phyloP scores from a whole-genome alignment of 2,888 invertebrate genomes.

The Agriopis aurantiaria region DNA sequence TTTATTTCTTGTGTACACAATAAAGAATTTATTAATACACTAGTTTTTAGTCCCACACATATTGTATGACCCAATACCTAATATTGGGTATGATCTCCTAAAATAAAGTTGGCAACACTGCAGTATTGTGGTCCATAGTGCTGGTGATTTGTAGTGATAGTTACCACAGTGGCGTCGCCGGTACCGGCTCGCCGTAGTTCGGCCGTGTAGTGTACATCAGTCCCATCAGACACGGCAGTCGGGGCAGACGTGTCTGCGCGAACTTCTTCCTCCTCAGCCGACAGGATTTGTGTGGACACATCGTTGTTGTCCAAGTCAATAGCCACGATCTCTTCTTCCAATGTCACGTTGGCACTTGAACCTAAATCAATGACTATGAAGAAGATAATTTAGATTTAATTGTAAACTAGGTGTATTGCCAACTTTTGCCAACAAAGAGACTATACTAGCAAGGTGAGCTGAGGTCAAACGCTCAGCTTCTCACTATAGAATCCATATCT shows the following conservation, averaged over 20 bases:
- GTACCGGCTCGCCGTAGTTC: constrained; percentile 6
- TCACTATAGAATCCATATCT: no score
- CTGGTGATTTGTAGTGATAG: background rate
- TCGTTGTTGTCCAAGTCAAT: constrained; percentile 43
- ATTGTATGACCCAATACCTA: no score
- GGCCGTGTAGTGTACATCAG: background rate
- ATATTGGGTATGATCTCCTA: no score
- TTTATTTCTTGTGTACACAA: no score
- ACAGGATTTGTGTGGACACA: background rate
- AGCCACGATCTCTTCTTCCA: constrained; percentile 60
- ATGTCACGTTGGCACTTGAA: constrained; percentile 38
- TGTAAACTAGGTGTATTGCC: no score
- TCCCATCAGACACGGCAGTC: background rate
- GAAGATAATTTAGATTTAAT: background rate
- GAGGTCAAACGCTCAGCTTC: no score
- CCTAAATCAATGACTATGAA: constrained; percentile 1
- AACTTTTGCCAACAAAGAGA: no score
- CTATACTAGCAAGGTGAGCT: no score
- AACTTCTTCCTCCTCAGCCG: background rate
- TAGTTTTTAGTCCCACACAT: no score
- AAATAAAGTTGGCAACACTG: no score
- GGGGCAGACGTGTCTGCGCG: background rate
- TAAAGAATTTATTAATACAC: no score
- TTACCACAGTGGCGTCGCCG: background rate
- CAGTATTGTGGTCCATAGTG: no score